Evolutionary conservation across 1,140 invertebrate species (phyloP), one percentile per base, ranked within the genome.

Genomic region (Marisa cornuarietis): DNA sequence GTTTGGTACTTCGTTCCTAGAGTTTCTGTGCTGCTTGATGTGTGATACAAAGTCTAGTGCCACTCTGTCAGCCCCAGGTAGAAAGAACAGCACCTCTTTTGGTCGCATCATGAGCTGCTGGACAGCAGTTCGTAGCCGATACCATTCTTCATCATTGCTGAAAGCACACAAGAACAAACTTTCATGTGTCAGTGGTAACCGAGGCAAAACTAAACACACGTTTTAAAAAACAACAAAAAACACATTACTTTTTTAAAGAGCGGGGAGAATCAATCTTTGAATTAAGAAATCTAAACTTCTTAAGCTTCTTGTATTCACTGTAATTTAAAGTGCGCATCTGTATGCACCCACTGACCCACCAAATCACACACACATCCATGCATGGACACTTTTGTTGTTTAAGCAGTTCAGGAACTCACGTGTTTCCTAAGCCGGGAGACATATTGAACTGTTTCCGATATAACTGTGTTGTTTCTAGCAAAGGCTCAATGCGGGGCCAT

Each of bases 391-490:
- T 76, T 66, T 65, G 16, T n/a, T 62, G 22, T 18, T 54, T 42
- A 18, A 2, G 10, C 26, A 26, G 6, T 65, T 65, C 10, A 31
- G 0, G 22, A 8, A 84, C 88, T 89, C 87, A 93, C 92, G 89
- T 90, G 85, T 93, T 93, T 65, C 93, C 93, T 10, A 94, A 86
- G 26, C 93, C 93, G 14, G 88, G 90, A 52, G 91, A 92, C 79
- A 92, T 85, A 77, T 90, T 85, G 61, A 88, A 90, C 85, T 91
- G 88, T 83, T 91, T 84, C 81, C 91, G 87, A 84, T 93, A 93
- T n/a, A 90, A 76, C 83, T 92, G 88, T 18, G 90, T 89, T 3
- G 92, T 91, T 83, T 93, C 91, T 78, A 93, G 89, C 9, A 93
- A 85, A 14, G 93, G 93, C 52, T 89, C 88, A 49, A 93, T 88